A percentile compares a stretch with the other conserved stretches of the same genome.
phyloP scores from a whole-genome alignment of 2,113 vertebrate genomes.

The Chamaetylas fuelleborni region DNA sequence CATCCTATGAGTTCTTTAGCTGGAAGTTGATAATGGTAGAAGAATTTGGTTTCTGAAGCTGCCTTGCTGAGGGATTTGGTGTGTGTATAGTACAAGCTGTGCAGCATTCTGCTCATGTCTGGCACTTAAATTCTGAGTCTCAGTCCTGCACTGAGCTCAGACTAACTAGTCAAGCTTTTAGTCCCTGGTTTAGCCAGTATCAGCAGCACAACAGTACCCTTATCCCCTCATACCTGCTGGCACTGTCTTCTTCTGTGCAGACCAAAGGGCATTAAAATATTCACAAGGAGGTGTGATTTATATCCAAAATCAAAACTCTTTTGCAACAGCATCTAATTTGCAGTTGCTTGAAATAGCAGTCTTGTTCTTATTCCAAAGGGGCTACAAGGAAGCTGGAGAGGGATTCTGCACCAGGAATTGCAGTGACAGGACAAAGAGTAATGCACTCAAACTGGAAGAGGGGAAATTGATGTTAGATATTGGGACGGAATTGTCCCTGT shows the following conservation, averaged over 20 bases:
- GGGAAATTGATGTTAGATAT: not conserved
- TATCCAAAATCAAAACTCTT: not conserved
- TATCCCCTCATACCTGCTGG: not conserved
- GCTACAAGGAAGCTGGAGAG: not conserved
- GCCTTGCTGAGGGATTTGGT: not conserved
- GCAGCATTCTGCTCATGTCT: not conserved
- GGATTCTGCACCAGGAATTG: not conserved
- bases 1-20: not conserved
- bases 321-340: not conserved
- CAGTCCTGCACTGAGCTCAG: not conserved
- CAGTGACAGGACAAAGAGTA: not conserved
- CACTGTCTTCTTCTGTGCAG: not conserved
- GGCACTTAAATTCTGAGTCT: not conserved
- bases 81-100: not conserved
- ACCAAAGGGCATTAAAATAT: not conserved
- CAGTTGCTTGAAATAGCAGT: not conserved
- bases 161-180: not conserved
- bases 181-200: not conserved
- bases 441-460: not conserved
- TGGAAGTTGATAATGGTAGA: not conserved
- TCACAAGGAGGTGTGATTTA: not conserved
- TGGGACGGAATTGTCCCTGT: accelerated
- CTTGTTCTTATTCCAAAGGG: not conserved
- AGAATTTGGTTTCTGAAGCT: not conserved
- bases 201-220: accelerated